These are phyloP conservation scores for Clusia tigrina DNA, from an alignment of 2,888 invertebrate genomes.

Conservation along the genomic window DNA sequence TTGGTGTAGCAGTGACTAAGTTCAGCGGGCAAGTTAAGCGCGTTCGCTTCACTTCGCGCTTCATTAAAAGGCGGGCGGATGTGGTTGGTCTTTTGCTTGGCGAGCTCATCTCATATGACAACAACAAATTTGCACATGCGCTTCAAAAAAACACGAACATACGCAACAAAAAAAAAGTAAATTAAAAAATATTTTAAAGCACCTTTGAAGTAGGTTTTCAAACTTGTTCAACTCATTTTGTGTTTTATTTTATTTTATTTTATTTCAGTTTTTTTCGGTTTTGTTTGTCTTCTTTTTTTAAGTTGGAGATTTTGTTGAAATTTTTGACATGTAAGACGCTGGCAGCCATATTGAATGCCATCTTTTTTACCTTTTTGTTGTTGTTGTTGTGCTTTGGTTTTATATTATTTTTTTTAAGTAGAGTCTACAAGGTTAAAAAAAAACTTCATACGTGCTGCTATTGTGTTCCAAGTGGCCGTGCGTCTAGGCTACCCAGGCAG, in stretches of 20 bases:
- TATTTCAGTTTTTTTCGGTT: too few relatives aligned
- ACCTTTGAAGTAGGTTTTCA: conserved; percentile 54
- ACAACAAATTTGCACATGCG: conserved; percentile 56
- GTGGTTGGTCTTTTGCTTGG: conserved; percentile 38
- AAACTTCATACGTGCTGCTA: too few relatives aligned
- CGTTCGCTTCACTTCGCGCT: conserved; percentile 63
- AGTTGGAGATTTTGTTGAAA: too few relatives aligned
- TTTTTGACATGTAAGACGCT: conserved; percentile 42
- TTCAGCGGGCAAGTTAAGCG: conserved; percentile 23
- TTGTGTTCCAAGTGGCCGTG: neutral
- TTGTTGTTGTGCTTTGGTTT: neutral
- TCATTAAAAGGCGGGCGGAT: conserved; percentile 63
- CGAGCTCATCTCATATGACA: conserved; percentile 42
- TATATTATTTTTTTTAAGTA: too few relatives aligned
- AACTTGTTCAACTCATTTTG: conserved; percentile 49
- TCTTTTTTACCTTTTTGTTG: conserved; percentile 40
- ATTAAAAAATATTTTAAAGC: conserved; percentile 58
- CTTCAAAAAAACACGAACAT: conserved; percentile 11
- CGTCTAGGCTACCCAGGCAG: too few relatives aligned
- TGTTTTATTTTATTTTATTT: conserved; percentile 32
- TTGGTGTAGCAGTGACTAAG: conserved; percentile 28
- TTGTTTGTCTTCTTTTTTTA: too few relatives aligned
- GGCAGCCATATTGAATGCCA: conserved; percentile 59
- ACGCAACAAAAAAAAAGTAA: conserved; percentile 40
- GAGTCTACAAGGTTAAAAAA: too few relatives aligned